These are phyloP conservation scores for Aphaenogaster ashmeadi DNA, from an alignment of 1,140 invertebrate genomes.

Conservation along the genomic window DNA sequence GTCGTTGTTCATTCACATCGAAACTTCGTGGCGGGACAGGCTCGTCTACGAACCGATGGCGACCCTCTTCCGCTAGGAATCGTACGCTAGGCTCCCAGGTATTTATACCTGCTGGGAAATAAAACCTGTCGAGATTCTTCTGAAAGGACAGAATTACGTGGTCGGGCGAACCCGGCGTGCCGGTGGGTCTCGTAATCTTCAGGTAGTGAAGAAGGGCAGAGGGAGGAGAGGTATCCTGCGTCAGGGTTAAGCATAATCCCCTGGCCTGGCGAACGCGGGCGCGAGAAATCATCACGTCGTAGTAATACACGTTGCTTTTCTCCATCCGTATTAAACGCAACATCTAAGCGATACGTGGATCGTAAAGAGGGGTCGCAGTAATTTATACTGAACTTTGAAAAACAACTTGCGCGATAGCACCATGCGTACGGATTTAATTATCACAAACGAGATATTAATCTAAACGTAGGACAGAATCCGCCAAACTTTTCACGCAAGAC, in stretches of 20 bases:
- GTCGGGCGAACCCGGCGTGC: not conserved
- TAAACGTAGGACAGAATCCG: not conserved
- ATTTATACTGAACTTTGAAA: conserved; percentile 3
- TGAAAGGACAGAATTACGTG: conserved; percentile 58
- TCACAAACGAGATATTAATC: not conserved
- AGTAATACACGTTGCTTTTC: conserved; percentile 17
- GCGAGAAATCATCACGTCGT: not conserved
- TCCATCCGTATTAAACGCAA: not conserved
- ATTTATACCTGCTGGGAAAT: conserved; percentile 47
- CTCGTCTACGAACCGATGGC: not conserved
- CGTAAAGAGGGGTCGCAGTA: not conserved
- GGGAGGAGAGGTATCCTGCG: not conserved
- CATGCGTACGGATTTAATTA: conserved; percentile 34
- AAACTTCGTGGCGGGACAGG: not conserved
- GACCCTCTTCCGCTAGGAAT: not conserved
- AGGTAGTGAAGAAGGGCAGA: conserved; percentile 18
- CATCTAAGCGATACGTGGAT: conserved; percentile 10
- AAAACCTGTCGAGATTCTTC: conserved; percentile 58
- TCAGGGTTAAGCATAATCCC: conserved; percentile 48
- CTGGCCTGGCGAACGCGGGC: not conserved
- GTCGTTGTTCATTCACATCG: not conserved
- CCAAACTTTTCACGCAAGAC: not conserved
- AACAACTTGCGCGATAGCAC: not conserved
- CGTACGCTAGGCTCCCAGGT: conserved; percentile 13
- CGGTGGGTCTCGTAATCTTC: conserved; percentile 39